Conservation (phyloP, 2,797 vertebrate species). For the Myotis daubentonii region DNA sequence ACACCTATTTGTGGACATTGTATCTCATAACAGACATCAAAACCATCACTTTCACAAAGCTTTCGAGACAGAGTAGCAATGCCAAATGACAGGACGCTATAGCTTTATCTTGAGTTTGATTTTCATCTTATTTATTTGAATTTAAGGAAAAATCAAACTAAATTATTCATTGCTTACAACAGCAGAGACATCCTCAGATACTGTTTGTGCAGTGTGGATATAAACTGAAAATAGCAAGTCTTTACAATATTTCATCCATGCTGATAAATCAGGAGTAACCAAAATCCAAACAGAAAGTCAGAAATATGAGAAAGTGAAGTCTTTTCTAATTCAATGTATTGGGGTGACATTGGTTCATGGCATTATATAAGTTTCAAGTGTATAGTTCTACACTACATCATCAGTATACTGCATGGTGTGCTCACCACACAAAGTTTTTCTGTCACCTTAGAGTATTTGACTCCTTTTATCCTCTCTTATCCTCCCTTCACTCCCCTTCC, state of each 20-base stretch:
- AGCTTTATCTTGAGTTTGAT: conserved; percentile 50
- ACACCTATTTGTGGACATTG: not conserved
- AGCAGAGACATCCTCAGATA: conserved; percentile 19
- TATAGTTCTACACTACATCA: not conserved
- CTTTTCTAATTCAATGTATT: not conserved
- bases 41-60: conserved; percentile 67
- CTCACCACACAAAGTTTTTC: not conserved
- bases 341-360: not conserved
- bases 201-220: conserved; percentile 45
- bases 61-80: conserved; percentile 16
- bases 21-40: conserved; percentile 48
- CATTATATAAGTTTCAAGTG: not conserved
- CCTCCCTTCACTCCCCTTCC: not conserved
- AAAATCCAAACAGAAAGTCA: conserved; percentile 53
- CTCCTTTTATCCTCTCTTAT: not conserved
- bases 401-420: too few species aligned
- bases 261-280: conserved; percentile 41
- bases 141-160: conserved; percentile 58
- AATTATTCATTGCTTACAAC: conserved; percentile 55
- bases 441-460: not conserved
- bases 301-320: not conserved
- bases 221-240: conserved; percentile 52
- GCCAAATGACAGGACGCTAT: conserved; percentile 62
- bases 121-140: conserved; percentile 65
- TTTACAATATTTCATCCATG: conserved; percentile 47